Evolutionary conservation across 1,140 invertebrate species (phyloP).

Genomic region (Dryas iulia): DNA sequence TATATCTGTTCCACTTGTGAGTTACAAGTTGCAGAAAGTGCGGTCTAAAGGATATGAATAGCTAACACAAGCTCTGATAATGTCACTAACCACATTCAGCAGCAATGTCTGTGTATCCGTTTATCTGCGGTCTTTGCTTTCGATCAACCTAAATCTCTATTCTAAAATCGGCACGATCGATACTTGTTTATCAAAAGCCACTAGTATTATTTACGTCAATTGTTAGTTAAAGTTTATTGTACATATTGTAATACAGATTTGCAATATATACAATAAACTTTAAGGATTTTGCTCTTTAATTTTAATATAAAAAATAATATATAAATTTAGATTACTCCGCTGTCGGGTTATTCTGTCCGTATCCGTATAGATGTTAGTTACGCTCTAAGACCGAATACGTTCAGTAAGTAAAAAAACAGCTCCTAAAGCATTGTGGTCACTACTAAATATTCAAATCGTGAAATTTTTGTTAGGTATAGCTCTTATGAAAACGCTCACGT

Average conservation of each 20-base stretch:
- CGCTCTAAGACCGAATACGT: neutral
- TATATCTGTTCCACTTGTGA: neutral
- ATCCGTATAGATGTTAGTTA: neutral
- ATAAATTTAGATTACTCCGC: neutral
- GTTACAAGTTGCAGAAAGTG: slow-evolving; percentile 16
- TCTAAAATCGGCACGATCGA: slow-evolving; percentile 32
- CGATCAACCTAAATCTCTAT: slow-evolving; percentile 33
- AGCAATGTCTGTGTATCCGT: slow-evolving; percentile 9
- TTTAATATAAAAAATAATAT: too few relatives aligned
- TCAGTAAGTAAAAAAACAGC: neutral
- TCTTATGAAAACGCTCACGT: neutral
- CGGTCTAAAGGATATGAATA: slow-evolving; percentile 25
- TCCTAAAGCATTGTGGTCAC: neutral
- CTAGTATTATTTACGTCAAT: slow-evolving; percentile 31
- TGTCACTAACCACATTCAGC: slow-evolving; percentile 28
- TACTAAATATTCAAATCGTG: neutral
- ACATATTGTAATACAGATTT: too few relatives aligned
- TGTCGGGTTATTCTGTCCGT: neutral
- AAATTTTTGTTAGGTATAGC: neutral
- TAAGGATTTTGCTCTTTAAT: neutral
- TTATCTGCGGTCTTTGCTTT: slow-evolving; percentile 26
- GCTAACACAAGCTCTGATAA: slow-evolving; percentile 11
- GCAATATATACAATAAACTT: neutral
- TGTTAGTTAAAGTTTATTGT: too few relatives aligned
- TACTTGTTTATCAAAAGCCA: slow-evolving; percentile 23